A percentile compares a stretch with the other conserved stretches of the same genome.
Evolutionary conservation across 1,140 invertebrate genomes (phyloP).

Genomic region (Orussus abietinus): DNA sequence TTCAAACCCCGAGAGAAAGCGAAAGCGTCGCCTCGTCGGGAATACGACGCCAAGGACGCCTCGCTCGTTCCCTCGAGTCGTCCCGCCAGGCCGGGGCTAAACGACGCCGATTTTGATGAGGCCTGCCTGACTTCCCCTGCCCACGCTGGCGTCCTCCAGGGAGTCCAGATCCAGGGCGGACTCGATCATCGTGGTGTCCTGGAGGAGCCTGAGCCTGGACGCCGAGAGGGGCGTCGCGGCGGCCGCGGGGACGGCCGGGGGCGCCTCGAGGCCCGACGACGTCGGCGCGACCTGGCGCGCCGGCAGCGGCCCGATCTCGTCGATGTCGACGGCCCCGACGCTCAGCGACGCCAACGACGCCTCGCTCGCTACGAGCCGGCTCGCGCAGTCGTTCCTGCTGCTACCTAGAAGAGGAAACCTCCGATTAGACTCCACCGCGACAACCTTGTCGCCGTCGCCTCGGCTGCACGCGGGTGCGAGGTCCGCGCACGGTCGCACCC

Average conservation of each 20-base stretch:
- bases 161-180: conserved; percentile 81
- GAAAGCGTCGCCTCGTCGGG: too few relatives aligned
- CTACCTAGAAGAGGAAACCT: conserved; percentile 55
- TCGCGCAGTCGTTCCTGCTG: conserved; percentile 63
- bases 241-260: conserved; percentile 30
- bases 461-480: too few relatives aligned
- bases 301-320: conserved; percentile 47
- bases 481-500: too few relatives aligned
- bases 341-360: conserved; percentile 57
- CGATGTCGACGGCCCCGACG: conserved; percentile 49
- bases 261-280: conserved; percentile 41
- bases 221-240: conserved; percentile 52
- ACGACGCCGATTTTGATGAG: conserved; percentile 52
- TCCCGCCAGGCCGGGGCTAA: too few relatives aligned
- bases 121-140: conserved; percentile 55
- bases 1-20: too few relatives aligned
- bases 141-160: conserved; percentile 62
- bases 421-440: too few relatives aligned
- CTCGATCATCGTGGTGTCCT: conserved; percentile 83
- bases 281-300: conserved; percentile 36
- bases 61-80: too few relatives aligned
- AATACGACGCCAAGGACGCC: too few relatives aligned
- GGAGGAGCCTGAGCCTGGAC: conserved; percentile 66
- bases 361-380: conserved; percentile 62
- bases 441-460: too few relatives aligned